Percentiles rank a stretch among this genome's conserved stretches.
phyloP scores from a whole-genome alignment of 2,797 vertebrate species.

The Melanotaenia trifasciata region DNA sequence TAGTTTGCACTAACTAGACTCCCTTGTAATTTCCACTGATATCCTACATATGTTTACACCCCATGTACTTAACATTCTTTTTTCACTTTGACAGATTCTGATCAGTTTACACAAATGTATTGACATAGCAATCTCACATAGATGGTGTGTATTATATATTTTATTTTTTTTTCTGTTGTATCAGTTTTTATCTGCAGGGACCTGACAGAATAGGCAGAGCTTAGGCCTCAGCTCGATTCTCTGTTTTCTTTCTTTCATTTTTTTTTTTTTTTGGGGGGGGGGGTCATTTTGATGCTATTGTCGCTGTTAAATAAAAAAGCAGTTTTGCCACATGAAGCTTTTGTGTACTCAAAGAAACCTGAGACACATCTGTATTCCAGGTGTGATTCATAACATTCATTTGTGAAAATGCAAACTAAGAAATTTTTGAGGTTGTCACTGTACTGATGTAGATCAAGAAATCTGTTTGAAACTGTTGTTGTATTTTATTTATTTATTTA shows the following conservation, averaged over 20 bases:
- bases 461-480: conserved; percentile 1
- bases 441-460: neutral
- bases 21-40: neutral
- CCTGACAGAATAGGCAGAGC: too few relatives aligned
- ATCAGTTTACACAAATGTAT: neutral
- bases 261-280: too few relatives aligned
- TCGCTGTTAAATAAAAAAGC: too few relatives aligned
- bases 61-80: neutral
- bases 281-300: too few relatives aligned
- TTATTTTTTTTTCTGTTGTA: too few relatives aligned
- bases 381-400: neutral
- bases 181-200: too few relatives aligned
- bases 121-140: too few relatives aligned
- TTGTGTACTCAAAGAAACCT: neutral
- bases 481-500: neutral
- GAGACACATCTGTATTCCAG: neutral
- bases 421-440: neutral
- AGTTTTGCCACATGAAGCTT: too few relatives aligned
- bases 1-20: neutral
- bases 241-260: too few relatives aligned
- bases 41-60: neutral
- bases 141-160: too few relatives aligned
- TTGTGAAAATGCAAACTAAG: neutral
- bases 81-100: neutral
- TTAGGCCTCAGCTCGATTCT: too few relatives aligned